These are phyloP conservation scores for Plectrocnemia conspersa DNA, from an alignment of 1,140 invertebrate species.

Conservation along the genomic window DNA sequence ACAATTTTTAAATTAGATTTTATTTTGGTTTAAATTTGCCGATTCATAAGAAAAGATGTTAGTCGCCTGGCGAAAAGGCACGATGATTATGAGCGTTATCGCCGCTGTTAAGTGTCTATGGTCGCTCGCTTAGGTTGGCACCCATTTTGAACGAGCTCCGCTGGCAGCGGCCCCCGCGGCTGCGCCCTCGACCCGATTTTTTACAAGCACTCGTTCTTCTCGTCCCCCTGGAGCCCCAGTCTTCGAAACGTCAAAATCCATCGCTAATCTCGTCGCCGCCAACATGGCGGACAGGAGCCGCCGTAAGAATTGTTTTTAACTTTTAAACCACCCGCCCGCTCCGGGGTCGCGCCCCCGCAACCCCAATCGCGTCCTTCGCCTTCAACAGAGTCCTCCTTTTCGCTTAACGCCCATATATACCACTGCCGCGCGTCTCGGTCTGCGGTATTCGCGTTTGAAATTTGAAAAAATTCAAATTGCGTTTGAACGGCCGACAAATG, in stretches of 20 bases:
- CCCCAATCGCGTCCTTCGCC: not conserved
- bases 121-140: conserved; percentile 9
- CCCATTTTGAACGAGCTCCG: conserved; percentile 12
- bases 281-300: conserved; percentile 73
- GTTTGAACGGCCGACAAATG: conserved; percentile 27
- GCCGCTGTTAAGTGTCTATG: not conserved
- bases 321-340: conserved; percentile 18
- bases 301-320: conserved; percentile 57
- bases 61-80: not conserved
- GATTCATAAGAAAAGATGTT: no score
- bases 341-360: not conserved
- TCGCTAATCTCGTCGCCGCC: conserved; percentile 48
- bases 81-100: not conserved
- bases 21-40: not conserved
- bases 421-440: no score
- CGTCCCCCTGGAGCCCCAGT: conserved; percentile 1
- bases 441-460: conserved; percentile 48
- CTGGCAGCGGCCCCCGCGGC: not conserved
- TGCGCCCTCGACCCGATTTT: not conserved
- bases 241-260: not conserved
- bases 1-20: no score
- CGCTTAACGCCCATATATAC: no score
- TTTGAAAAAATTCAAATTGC: conserved; percentile 52
- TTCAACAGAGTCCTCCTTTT: not conserved
- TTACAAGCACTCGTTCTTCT: not conserved